Base-by-base conservation (phyloP, 2,113 vertebrate genomes). In the Platichthys stellatus region DNA sequence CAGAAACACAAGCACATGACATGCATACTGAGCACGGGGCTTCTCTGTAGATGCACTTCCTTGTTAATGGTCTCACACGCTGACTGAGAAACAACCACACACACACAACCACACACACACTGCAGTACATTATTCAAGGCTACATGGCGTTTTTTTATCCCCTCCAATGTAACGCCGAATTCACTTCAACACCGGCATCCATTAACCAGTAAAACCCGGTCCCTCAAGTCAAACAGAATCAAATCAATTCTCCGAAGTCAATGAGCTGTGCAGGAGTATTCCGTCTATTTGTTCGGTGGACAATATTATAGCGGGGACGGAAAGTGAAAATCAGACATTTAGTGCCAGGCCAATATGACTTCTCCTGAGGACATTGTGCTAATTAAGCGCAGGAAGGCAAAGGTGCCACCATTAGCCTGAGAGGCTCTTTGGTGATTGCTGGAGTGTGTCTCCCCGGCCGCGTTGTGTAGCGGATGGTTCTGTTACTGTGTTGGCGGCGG, bases 171-270 rank as follows among this genome's bases (percentile, higher is more conserved):
- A 67, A 80, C n/a, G 20, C 53, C 49, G 35, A 74, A 84, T 85
- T 83, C 62, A 84, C 61, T 76, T 75, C 66, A 75, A 58, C 56
- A 28, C 23, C 58, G 18, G 60, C 59, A 68, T 77, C 67, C 83
- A 65, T 80, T 86, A 69, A 78, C 82, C 47, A 74, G 72, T 78
- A 74, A 85, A 77, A 62, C 63, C 57, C 17, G n/a, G 63, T 78
- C 82, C 89, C 88, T 82, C 61, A 72, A 91, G 85, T 84, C 78
- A 90, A 89, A 92, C 38, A 60, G 82, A 87, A 89, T 86, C 76
- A 69, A 87, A 91, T 92, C 78, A 71, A 87, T 86, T 88, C 83
- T 78, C 54, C 49, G 78, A 74, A 90, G 90, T 81, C 78, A 81
- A 88, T 85, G 89, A 85, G 74, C 83, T 83, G 83, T 78, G 68